phyloP scores from a whole-genome alignment of 2,797 vertebrate genomes.

The Sebastes hopkinsi region DNA sequence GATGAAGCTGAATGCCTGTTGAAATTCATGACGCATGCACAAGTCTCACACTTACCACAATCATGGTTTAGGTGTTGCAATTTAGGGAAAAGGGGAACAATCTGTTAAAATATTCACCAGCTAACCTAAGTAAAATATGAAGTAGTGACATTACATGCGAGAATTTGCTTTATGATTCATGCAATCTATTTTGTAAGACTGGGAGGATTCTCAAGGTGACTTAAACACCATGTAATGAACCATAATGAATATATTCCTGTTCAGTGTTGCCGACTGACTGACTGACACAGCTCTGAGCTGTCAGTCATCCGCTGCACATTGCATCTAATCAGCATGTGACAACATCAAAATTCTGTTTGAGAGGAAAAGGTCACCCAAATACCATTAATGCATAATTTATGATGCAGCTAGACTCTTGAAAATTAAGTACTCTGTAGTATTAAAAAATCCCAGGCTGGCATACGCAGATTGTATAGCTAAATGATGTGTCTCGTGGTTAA shows the following conservation, averaged over 20 bases:
- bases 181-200: background rate
- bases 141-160: slow-evolving; percentile 7
- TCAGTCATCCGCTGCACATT: slow-evolving; percentile 25
- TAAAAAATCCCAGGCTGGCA: slow-evolving; percentile 14
- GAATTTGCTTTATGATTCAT: background rate
- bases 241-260: slow-evolving; percentile 1
- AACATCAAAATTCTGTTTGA: slow-evolving; percentile 59
- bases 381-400: slow-evolving; percentile 64
- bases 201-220: background rate
- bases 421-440: slow-evolving; percentile 23
- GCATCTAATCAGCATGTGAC: slow-evolving; percentile 48
- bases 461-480: slow-evolving; percentile 9
- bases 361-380: slow-evolving; percentile 68
- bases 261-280: background rate
- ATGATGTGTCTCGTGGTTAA: slow-evolving; percentile 16
- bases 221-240: slow-evolving; percentile 18
- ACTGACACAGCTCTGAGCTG: background rate
- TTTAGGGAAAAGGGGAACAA: slow-evolving; percentile 89
- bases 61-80: slow-evolving; percentile 92
- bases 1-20: slow-evolving; percentile 87
- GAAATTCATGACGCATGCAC: slow-evolving; percentile 83
- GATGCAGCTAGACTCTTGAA: slow-evolving; percentile 3
- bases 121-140: slow-evolving; percentile 21
- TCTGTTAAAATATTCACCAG: slow-evolving; percentile 80
- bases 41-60: slow-evolving; percentile 92